Conservation (phyloP, 2,113 vertebrate genomes). For the Pholis gunnellus region DNA sequence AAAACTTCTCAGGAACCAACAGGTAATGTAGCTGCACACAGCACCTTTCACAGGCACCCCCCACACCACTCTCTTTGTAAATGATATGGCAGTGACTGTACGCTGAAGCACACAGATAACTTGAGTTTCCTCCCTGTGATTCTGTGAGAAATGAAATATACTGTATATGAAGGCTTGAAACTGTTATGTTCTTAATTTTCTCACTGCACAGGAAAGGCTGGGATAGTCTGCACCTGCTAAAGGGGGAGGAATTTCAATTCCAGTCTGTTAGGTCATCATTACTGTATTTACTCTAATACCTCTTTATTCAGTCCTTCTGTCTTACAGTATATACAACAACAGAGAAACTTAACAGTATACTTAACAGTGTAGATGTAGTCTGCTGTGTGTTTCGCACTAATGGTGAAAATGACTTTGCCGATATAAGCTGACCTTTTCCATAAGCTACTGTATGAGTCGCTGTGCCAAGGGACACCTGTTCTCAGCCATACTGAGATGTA, state of each 20-base stretch:
- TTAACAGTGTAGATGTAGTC: conserved; percentile 70
- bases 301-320: conserved; percentile 78
- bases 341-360: conserved; percentile 60
- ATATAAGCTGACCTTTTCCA: conserved; percentile 80
- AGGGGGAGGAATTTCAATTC: conserved; percentile 58
- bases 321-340: conserved; percentile 72
- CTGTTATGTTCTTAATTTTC: conserved; percentile 80
- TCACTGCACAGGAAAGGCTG: conserved; percentile 68
- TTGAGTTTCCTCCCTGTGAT: conserved; percentile 57
- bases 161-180: conserved; percentile 78
- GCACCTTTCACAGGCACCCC: conserved; percentile 50
- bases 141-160: conserved; percentile 46
- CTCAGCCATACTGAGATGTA: conserved; percentile 49
- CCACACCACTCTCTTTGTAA: conserved; percentile 37
- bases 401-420: conserved; percentile 53
- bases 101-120: conserved; percentile 57
- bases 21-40: conserved; percentile 53
- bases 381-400: conserved; percentile 51
- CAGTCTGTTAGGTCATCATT: conserved; percentile 68
- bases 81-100: conserved; percentile 58
- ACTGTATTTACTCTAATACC: conserved; percentile 79
- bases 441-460: conserved; percentile 71
- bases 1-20: conserved; percentile 75
- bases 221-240: conserved; percentile 76
- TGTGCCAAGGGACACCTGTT: conserved; percentile 72